Base-by-base conservation (phyloP, 2,113 vertebrate genomes). In the Heterocephalus glaber region DNA sequence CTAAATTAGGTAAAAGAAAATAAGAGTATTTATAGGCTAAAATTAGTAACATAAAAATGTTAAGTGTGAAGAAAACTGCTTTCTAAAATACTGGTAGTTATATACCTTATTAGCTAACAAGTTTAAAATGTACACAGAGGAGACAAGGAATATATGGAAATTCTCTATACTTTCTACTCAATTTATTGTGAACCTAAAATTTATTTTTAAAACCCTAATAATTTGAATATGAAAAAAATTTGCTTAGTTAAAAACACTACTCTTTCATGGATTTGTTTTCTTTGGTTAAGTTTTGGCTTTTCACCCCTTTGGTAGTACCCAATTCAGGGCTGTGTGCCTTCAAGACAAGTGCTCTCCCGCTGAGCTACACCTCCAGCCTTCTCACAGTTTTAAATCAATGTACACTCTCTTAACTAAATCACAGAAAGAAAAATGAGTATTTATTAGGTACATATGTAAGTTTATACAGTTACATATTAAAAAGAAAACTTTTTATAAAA, bases 11-110 rank as follows among this genome's bases (percentile, higher is more conserved):
- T 96, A 28, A 89, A 44, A 65, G 4, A 82, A 86, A 94, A 74
- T 65, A 81, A 87, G 65, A 79, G 41, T 26, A 94, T n/a, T 70
- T 41, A 84, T 17, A 87, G 26, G 11, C 63, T 96, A 95, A 94
- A 85, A 93, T 77, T 47, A 90, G 30, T 52, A 77, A 72, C 41
- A 92, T 38, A 63, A 92, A 85, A 90, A 90, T 3, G 56, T 76
- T 66, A 22, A 52, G 80, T 19, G 88, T 35, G 35, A 96, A 92
- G 35, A 58, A 38, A 86, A 70, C 38, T 56, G 28, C 41, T 93
- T 86, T 44, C 90, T 86, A 93, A 88, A 93, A 85, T 65, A 65
- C 65, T 86, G 85, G 52, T 86, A 92, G 5, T 93, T 44, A 60
- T 8, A 90, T 13, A 68, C 63, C 13, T 92, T 81, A 96, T 86